Base-by-base conservation (phyloP, 2,797 vertebrate species). In the Acanthurus lineatus region DNA sequence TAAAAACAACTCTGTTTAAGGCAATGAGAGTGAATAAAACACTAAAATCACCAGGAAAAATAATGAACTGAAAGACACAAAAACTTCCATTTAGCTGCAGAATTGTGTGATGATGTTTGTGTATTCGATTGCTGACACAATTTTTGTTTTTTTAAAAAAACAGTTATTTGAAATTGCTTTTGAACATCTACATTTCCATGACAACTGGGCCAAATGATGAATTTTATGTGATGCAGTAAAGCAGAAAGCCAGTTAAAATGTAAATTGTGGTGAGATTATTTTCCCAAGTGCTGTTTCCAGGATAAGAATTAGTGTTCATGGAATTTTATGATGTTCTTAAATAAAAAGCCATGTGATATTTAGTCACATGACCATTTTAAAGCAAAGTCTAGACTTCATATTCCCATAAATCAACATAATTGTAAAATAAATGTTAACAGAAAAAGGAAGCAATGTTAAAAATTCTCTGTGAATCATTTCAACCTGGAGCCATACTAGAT, bases 321-420 rank as follows among this genome's bases (percentile, higher is more conserved):
- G 11, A 42, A 42, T 42, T 42, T 42, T 9, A 42, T 42, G 40
- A 42, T 35, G 6, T 35, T 35, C 32, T 35, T 52, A 60, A 54
- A 54, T 59, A 49, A 22, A 22, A 69, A 2, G 6, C 16, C 5
- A 60, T 49, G 15, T 62, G 14, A 66, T 38, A 2, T 68, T 45
- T 25, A 22, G n/a, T 76, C 63, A 65, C 38, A 49, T 67, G 12
- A 35, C 32, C 32, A 35, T 35, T 35, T 35, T 35, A 62, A 78
- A 45, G 69, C 35, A 59, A 53, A 7, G 9, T 52, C 14, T 44
- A 54, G 15, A 57, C 7, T 66, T 57, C 9, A 0, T 49, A 14
- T 49, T 45, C 11, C 14, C 8, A 38, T 67, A 22, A 51, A 35
- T 48, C 10, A 47, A 58, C 6, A 15, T 10, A 47, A 28, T n/a